Conservation (phyloP, 2,888 invertebrate genomes). For the Neoscelio sp. region DNA sequence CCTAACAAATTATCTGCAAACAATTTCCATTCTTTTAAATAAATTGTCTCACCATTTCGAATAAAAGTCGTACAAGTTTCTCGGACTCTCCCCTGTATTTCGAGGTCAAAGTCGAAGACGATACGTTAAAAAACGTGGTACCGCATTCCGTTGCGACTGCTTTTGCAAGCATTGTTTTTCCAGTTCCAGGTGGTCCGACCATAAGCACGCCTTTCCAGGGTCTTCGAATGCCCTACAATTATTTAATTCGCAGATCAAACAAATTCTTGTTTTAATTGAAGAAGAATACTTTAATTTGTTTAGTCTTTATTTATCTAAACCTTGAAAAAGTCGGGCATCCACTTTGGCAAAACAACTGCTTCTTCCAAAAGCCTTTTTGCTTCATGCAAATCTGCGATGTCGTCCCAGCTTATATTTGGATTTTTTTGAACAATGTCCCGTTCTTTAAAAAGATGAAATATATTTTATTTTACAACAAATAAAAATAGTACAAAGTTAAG, state of each 20-base stretch:
- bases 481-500: background rate
- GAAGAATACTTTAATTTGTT: too few species aligned
- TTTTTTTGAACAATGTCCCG: constrained; percentile 98
- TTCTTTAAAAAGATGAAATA: constrained; percentile 84
- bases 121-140: constrained; percentile 98
- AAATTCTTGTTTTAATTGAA: constrained; percentile 24
- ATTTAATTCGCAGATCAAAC: too few species aligned
- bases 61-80: constrained; percentile 97
- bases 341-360: constrained; percentile 98
- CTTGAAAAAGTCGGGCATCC: constrained; percentile 99
- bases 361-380: constrained; percentile 97
- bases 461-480: constrained; percentile 1
- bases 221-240: constrained; percentile 91
- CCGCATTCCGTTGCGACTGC: constrained; percentile 99
- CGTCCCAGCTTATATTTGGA: constrained; percentile 97
- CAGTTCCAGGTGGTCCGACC: constrained; percentile 97
- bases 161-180: constrained; percentile 98
- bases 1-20: background rate
- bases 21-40: background rate
- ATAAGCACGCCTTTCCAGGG: constrained; percentile 98
- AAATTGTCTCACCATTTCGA: constrained; percentile 92
- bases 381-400: constrained; percentile 95
- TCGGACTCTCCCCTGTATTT: constrained; percentile 99
- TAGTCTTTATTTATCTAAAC: constrained; percentile 84
- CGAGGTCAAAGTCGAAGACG: constrained; percentile 98